Conservation (phyloP, 2,888 invertebrate species). For the Willowsia nigromaculata region DNA sequence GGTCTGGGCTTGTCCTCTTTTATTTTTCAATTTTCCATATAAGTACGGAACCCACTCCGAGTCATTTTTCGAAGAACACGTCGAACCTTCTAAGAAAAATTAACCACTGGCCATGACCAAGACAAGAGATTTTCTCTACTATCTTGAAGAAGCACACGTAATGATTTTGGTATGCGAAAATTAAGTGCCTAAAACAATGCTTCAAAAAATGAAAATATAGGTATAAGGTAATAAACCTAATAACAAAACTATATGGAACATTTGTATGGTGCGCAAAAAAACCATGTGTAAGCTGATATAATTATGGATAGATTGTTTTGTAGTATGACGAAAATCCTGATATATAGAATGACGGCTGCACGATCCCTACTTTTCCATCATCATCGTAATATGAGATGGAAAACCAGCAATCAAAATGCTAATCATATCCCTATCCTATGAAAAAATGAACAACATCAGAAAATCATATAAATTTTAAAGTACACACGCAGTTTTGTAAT, state of each 20-base stretch:
- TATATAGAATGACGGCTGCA: background rate
- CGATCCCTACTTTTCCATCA: conserved; percentile 30
- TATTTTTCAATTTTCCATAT: background rate
- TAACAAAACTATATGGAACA: too few species aligned
- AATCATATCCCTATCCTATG: conserved; percentile 25
- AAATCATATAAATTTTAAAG: conserved; percentile 11
- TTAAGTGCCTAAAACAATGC: background rate
- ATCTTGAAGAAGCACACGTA: background rate
- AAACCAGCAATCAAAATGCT: conserved; percentile 58
- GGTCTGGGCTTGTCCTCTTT: conserved; percentile 44
- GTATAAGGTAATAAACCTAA: too few species aligned
- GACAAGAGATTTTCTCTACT: conserved; percentile 16
- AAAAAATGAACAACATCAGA: background rate
- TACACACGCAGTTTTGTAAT: background rate
- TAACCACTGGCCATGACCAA: conserved; percentile 48
- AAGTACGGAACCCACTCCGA: background rate
- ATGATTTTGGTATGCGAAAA: background rate
- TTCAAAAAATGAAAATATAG: background rate
- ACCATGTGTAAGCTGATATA: too few species aligned
- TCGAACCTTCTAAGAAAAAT: conserved; percentile 24
- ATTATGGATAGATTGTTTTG: too few species aligned
- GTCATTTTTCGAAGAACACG: background rate
- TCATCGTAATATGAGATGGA: conserved; percentile 45
- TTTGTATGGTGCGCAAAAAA: too few species aligned
- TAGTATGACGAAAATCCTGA: background rate